Evolutionary conservation across 2,888 invertebrate species (phyloP).

Genomic region (Trachelus tabidus): DNA sequence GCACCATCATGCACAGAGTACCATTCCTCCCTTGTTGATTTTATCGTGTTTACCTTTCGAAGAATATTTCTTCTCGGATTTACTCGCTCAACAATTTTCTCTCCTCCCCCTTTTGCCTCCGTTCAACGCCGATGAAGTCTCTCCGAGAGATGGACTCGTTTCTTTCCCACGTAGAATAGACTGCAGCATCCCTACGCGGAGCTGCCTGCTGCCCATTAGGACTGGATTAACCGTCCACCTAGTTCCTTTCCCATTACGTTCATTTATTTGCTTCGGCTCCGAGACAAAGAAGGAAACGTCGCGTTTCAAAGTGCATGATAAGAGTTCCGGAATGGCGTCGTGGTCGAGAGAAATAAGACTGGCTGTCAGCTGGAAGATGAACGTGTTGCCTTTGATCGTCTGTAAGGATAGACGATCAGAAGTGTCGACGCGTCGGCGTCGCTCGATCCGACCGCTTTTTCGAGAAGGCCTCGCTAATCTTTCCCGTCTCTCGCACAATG

Average conservation of each 20-base stretch:
- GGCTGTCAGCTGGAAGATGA: neutral
- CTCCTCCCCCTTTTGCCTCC: constrained; percentile 10
- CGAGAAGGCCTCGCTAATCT: constrained; percentile 5
- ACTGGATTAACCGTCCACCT: neutral
- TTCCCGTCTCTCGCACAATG: constrained; percentile 26
- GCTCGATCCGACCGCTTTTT: constrained; percentile 9
- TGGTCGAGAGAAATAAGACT: neutral
- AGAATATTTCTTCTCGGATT: constrained; percentile 27
- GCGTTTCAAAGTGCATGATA: neutral
- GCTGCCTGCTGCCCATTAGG: neutral
- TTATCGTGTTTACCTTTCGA: constrained; percentile 57
- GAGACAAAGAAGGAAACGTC: neutral
- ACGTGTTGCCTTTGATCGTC: neutral
- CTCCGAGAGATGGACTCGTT: neutral
- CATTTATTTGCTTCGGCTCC: neutral
- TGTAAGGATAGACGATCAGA: neutral
- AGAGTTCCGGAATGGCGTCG: neutral
- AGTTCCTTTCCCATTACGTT: neutral
- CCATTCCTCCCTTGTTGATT: constrained; percentile 49
- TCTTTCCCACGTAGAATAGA: neutral
- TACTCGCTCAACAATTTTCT: neutral
- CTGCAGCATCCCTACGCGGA: neutral
- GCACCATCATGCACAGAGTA: neutral
- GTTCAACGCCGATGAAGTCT: constrained; percentile 11
- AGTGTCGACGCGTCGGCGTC: neutral